phyloP scores from a whole-genome alignment of 2,888 invertebrate species.

The Nineta flava region DNA sequence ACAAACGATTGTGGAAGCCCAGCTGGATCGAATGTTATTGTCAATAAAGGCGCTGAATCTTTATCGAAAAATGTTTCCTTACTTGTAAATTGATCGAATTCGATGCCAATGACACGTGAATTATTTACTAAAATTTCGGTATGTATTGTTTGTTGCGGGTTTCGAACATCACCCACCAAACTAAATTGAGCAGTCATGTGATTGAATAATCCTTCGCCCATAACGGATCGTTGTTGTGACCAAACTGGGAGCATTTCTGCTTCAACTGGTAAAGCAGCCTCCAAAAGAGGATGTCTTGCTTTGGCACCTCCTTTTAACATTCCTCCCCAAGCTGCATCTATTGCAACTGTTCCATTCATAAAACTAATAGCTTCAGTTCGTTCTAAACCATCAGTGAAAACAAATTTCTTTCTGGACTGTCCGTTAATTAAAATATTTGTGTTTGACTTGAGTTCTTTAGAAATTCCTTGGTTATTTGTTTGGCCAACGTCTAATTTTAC shows the following conservation, averaged over 20 bases:
- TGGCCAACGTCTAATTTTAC: conserved; percentile 40
- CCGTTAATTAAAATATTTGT: conserved; percentile 19
- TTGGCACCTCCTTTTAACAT: conserved; percentile 60
- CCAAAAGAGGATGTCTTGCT: conserved; percentile 65
- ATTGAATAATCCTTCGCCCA: conserved; percentile 59
- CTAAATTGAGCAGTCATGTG: conserved; percentile 70
- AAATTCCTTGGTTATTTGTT: conserved; percentile 9
- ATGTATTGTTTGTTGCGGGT: conserved; percentile 69
- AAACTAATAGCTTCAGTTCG: conserved; percentile 59
- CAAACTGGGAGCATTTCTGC: conserved; percentile 83
- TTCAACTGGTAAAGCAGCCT: conserved; percentile 72
- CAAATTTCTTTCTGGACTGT: conserved; percentile 33
- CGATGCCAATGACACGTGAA: conserved; percentile 73
- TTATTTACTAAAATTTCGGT: conserved; percentile 63
- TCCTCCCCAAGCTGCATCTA: conserved; percentile 59
- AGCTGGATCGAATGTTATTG: conserved; percentile 75
- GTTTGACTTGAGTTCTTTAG: conserved; percentile 2
- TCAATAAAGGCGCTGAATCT: conserved; percentile 64
- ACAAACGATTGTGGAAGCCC: conserved; percentile 77
- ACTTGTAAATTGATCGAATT: conserved; percentile 82
- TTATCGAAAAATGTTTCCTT: conserved; percentile 82
- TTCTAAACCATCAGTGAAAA: conserved; percentile 37
- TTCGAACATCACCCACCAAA: conserved; percentile 70
- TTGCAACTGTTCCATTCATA: conserved; percentile 62
- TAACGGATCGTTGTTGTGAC: conserved; percentile 65